phyloP scores from a whole-genome alignment of 2,888 invertebrate species.

The Darwinula stevensoni region DNA sequence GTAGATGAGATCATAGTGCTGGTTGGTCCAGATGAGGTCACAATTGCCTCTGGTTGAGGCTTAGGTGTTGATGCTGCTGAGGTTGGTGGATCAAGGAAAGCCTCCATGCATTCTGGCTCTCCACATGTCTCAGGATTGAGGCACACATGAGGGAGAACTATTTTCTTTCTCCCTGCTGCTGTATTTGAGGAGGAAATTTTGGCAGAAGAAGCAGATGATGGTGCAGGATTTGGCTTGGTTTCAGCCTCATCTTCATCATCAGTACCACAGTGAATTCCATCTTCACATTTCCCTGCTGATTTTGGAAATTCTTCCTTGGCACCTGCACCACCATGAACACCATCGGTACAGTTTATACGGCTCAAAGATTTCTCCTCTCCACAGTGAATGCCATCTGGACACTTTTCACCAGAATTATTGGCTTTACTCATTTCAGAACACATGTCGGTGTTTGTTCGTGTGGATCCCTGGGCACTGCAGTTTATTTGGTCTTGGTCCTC shows the following conservation, averaged over 20 bases:
- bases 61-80: conserved; percentile 11
- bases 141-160: not conserved
- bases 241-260: not conserved
- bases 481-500: too few species aligned
- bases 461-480: not conserved
- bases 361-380: not conserved
- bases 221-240: not conserved
- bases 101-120: conserved; percentile 1
- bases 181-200: too few species aligned
- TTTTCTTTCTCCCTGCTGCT: not conserved
- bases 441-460: not conserved
- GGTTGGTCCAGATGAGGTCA: conserved; percentile 7
- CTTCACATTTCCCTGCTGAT: not conserved
- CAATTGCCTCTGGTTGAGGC: conserved; percentile 12
- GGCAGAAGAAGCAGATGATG: not conserved
- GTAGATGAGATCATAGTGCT: conserved; percentile 8
- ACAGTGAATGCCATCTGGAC: not conserved
- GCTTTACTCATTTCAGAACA: too few species aligned
- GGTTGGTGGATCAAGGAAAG: conserved; percentile 7
- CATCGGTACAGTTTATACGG: not conserved
- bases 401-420: not conserved
- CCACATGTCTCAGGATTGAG: conserved; percentile 1
- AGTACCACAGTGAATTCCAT: not conserved
- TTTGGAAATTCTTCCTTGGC: not conserved
- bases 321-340: too few species aligned